Conservation (phyloP, 2,113 vertebrate genomes). For the Octodon degus region DNA sequence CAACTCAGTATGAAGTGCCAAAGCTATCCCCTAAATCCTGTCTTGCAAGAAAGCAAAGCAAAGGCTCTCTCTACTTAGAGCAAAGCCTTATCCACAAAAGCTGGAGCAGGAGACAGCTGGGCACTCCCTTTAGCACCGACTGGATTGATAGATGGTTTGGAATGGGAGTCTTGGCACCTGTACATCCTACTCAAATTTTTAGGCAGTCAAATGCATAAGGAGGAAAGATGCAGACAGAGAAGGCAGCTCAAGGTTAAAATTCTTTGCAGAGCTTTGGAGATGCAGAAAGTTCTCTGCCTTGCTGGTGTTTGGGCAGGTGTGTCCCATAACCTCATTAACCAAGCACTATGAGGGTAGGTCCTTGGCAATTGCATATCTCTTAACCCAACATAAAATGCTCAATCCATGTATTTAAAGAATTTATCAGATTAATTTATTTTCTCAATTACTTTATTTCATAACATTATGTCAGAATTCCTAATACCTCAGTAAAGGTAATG, state of each 20-base stretch:
- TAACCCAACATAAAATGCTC: neutral
- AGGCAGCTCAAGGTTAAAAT: neutral
- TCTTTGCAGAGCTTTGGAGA: neutral
- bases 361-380: neutral
- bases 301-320: neutral
- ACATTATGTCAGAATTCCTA: slow-evolving; percentile 66
- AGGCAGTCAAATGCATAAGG: neutral
- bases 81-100: neutral
- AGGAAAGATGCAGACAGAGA: neutral
- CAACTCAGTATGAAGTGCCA: no score
- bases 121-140: neutral
- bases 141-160: neutral
- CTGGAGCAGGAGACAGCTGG: neutral
- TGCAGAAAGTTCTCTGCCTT: neutral
- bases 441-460: slow-evolving; percentile 52
- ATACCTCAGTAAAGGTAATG: slow-evolving; percentile 47
- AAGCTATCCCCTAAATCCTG: neutral
- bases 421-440: slow-evolving; percentile 48
- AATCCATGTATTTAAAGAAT: slow-evolving; percentile 17
- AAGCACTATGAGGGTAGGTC: no score
- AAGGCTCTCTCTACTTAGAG: neutral
- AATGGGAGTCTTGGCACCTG: neutral
- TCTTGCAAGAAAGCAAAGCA: neutral
- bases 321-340: neutral
- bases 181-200: neutral